Evolutionary conservation across 2,888 invertebrate genomes (phyloP).

Genomic region (Nemoura dubitans): DNA sequence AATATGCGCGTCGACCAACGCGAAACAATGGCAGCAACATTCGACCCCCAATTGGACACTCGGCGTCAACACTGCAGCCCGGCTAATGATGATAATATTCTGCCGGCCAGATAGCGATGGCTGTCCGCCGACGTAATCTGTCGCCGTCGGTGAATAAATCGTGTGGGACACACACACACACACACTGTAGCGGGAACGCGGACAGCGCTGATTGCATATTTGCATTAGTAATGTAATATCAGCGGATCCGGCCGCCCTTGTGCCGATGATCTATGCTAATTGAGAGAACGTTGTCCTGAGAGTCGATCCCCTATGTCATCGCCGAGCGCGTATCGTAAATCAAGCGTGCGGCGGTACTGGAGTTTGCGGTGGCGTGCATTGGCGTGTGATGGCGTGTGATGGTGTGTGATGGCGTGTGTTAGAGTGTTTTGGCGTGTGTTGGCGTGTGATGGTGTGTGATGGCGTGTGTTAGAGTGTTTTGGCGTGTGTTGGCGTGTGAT

Average conservation of each 20-base stretch:
- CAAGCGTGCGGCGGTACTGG: not conserved
- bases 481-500: not conserved
- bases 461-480: not conserved
- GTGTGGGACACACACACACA: not conserved
- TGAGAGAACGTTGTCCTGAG: conserved; percentile 15
- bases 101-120: not conserved
- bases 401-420: too few species aligned
- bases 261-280: conserved; percentile 30
- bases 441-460: not conserved
- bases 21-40: not conserved
- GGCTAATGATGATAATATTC: conserved; percentile 13
- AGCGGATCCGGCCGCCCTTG: conserved; percentile 3
- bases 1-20: too few species aligned
- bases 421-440: too few species aligned
- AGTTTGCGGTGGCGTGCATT: too few species aligned
- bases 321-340: conserved; percentile 9
- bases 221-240: conserved; percentile 42
- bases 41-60: too few species aligned
- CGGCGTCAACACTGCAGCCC: too few species aligned
- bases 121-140: too few species aligned
- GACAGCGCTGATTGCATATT: conserved; percentile 29
- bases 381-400: too few species aligned
- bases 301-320: not conserved
- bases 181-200: too few species aligned
- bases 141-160: too few species aligned